phyloP scores from a whole-genome alignment of 2,113 vertebrate species.

The Stegostoma tigrinum region DNA sequence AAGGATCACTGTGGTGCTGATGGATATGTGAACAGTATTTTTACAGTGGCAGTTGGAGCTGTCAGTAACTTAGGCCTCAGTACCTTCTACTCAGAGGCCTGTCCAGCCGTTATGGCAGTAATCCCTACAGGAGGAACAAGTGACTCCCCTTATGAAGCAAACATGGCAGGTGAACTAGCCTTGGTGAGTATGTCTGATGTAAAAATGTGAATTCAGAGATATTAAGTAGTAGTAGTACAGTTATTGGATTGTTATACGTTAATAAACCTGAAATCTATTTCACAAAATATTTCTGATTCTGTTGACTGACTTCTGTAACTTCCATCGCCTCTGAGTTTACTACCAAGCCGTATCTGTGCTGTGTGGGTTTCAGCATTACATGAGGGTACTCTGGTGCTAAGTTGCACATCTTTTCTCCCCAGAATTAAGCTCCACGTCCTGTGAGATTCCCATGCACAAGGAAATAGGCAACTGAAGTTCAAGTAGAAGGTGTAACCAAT shows the following conservation, averaged over 20 bases:
- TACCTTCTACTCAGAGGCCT: conserved; percentile 2
- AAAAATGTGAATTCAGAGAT: neutral
- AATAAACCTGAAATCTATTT: neutral
- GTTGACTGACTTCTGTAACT: neutral
- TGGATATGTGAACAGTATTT: conserved; percentile 49
- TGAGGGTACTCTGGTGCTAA: neutral
- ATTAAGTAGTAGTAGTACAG: neutral
- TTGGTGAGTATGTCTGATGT: conserved; percentile 8
- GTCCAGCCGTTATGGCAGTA: neutral
- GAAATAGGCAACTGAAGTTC: neutral
- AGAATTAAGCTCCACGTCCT: neutral
- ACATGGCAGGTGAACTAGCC: neutral
- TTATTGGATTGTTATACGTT: neutral
- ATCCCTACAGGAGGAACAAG: conserved; percentile 40
- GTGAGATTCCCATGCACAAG: neutral
- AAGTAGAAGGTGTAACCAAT: neutral
- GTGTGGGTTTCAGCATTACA: neutral
- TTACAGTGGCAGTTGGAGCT: conserved; percentile 41
- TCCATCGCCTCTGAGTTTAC: neutral
- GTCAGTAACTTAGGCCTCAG: conserved; percentile 15
- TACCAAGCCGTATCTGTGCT: no score
- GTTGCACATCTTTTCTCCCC: neutral
- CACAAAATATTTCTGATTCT: neutral
- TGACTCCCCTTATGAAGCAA: neutral
- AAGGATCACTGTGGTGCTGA: conserved; percentile 41